These are phyloP conservation scores for Aquatica leii DNA, from an alignment of 2,888 invertebrate genomes.

Conservation along the genomic window DNA sequence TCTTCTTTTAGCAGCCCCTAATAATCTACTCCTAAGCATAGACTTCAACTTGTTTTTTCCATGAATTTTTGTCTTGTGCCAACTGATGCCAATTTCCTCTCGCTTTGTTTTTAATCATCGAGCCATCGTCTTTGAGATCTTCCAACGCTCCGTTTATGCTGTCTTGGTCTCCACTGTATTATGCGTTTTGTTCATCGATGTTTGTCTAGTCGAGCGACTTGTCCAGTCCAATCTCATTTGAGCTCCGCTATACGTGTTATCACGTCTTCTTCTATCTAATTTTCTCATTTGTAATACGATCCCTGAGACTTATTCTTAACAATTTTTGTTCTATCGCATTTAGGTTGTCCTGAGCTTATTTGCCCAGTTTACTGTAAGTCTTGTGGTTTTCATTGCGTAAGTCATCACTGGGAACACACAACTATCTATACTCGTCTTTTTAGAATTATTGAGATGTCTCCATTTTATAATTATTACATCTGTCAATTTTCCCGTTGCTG, in stretches of 20 bases:
- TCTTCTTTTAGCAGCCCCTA: too few relatives aligned
- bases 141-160: background rate
- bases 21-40: too few relatives aligned
- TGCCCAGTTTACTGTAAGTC: background rate
- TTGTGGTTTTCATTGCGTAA: background rate
- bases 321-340: background rate
- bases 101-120: slow-evolving; percentile 1
- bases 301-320: background rate
- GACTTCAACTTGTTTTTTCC: too few relatives aligned
- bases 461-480: background rate
- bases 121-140: slow-evolving; percentile 12
- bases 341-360: too few relatives aligned
- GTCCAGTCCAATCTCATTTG: background rate
- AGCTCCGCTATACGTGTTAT: slow-evolving; percentile 1
- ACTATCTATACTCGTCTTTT: background rate
- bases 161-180: background rate
- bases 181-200: background rate
- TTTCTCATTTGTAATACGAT: background rate
- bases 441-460: slow-evolving; percentile 1
- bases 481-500: background rate
- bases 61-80: background rate
- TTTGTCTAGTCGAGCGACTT: background rate
- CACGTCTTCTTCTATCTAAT: background rate
- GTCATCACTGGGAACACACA: background rate
- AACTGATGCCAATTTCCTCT: slow-evolving; percentile 4